Evolutionary conservation across 2,888 invertebrate species (phyloP).

Genomic region (Scelioninae gen. 2): DNA sequence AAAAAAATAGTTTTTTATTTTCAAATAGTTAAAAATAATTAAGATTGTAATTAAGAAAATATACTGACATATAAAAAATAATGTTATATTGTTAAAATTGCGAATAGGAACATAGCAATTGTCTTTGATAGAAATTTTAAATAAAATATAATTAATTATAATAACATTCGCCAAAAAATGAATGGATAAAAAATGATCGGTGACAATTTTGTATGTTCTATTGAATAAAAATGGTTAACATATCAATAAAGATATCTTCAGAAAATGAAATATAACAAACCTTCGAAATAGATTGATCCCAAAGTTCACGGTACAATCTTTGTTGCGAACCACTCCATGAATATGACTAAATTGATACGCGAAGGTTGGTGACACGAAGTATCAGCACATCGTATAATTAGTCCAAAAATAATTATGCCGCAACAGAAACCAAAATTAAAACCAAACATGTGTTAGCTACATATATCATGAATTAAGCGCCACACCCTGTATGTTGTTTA

Average conservation of each 20-base stretch:
- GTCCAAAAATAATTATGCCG: conserved; percentile 70
- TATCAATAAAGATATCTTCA: conserved; percentile 1
- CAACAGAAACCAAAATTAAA: conserved; percentile 68
- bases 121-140: no score
- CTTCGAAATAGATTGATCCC: conserved; percentile 78
- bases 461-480: conserved; percentile 50
- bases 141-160: no score
- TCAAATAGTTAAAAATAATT: no score
- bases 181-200: no score
- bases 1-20: no score
- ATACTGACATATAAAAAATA: no score
- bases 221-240: no score
- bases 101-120: no score
- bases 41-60: no score
- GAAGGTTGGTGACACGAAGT: conserved; percentile 77
- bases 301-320: conserved; percentile 82
- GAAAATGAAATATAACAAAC: conserved; percentile 72
- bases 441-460: conserved; percentile 69
- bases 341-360: conserved; percentile 81
- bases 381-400: conserved; percentile 66
- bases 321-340: conserved; percentile 90
- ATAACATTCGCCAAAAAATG: no score
- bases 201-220: no score
- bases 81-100: no score
- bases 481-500: conserved; percentile 27